Evolutionary conservation across 2,113 vertebrate genomes (phyloP).

Genomic region (Planiliza haematocheilus): DNA sequence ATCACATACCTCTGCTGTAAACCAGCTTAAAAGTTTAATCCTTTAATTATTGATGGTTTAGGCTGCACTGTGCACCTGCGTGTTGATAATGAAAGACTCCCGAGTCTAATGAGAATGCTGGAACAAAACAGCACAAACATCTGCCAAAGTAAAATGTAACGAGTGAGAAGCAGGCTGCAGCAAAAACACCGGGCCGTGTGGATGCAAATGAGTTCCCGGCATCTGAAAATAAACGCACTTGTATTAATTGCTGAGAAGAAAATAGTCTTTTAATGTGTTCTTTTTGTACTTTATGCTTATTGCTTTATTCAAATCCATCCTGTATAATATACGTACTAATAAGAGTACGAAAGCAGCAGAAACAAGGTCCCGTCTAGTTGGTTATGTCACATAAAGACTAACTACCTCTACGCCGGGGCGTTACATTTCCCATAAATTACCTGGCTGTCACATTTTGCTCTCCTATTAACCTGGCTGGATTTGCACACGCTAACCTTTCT

Average conservation of each 20-base stretch:
- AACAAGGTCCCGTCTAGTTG: constrained; percentile 8
- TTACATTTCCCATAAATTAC: constrained; percentile 38
- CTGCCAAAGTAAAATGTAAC: constrained; percentile 63
- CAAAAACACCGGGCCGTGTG: constrained; percentile 38
- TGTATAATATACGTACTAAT: not conserved
- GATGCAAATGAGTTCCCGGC: constrained; percentile 49
- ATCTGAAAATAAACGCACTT: constrained; percentile 15
- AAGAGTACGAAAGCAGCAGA: not conserved
- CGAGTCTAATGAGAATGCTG: constrained; percentile 62
- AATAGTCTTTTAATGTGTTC: constrained; percentile 21
- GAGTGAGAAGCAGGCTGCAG: constrained; percentile 49
- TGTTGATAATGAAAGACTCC: constrained; percentile 63
- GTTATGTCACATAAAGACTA: constrained; percentile 7
- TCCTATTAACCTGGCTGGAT: constrained; percentile 30
- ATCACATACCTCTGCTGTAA: constrained; percentile 46
- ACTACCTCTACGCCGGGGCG: constrained; percentile 30
- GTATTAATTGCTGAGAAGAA: constrained; percentile 37
- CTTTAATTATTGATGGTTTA: constrained; percentile 72
- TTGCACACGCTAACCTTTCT: constrained; percentile 56
- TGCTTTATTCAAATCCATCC: constrained; percentile 11
- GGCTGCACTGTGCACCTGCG: constrained; percentile 67
- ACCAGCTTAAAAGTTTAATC: constrained; percentile 73
- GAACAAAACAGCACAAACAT: constrained; percentile 54
- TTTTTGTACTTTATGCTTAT: not conserved
- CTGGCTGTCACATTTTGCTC: constrained; percentile 19